Conservation (phyloP, 2,888 invertebrate species). For the Agrotis segetum region DNA sequence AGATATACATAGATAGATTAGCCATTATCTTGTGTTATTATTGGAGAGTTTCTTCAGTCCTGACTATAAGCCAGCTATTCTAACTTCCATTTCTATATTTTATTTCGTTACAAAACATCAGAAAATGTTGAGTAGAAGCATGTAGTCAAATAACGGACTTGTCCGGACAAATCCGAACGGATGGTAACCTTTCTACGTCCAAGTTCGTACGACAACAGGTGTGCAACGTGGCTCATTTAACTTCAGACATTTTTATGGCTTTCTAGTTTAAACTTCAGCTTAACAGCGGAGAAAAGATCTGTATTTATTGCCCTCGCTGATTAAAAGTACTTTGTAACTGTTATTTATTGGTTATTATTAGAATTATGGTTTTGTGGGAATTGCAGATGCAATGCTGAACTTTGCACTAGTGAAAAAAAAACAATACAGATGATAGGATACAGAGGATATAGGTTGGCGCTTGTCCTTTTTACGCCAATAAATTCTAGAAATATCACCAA, state of each 20-base stretch:
- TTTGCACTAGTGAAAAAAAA: not conserved
- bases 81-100: not conserved
- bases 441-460: no score
- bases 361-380: not conserved
- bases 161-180: constrained; percentile 4
- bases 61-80: not conserved
- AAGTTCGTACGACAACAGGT: constrained; percentile 70
- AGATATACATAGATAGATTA: no score
- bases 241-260: constrained; percentile 71
- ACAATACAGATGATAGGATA: no score
- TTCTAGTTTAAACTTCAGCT: constrained; percentile 54
- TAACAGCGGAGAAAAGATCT: constrained; percentile 32
- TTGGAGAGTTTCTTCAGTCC: no score
- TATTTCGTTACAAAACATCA: no score
- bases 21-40: no score
- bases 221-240: constrained; percentile 70
- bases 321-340: constrained; percentile 44
- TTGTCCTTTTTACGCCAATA: no score
- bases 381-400: not conserved
- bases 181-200: constrained; percentile 18
- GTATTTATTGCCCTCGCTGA: constrained; percentile 58
- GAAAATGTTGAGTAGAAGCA: not conserved
- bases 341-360: constrained; percentile 35
- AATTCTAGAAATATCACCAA: no score
- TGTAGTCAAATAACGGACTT: not conserved